Evolutionary conservation across 2,888 invertebrate genomes (phyloP), one percentile per base, ranked within the genome.

Genomic region (Augochlorella aurata): DNA sequence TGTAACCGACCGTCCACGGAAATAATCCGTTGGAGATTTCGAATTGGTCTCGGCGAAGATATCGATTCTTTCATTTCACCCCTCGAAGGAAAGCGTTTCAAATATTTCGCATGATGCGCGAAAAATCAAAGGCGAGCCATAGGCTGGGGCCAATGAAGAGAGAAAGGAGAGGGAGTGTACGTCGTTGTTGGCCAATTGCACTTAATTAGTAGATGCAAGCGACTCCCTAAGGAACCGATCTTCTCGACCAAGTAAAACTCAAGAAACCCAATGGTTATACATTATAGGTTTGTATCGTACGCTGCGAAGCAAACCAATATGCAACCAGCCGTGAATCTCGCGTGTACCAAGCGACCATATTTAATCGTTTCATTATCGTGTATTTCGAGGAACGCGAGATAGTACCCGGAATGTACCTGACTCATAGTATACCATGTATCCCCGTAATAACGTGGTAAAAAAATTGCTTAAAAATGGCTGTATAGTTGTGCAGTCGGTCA

Each of bases 111-210:
- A 61, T 24, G 67, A 29, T 24, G 29, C 38, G 66, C 44, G 49
- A 63, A 47, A 74, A 68, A 69, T 63, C 58, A n/a, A 69, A 14
- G 75, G 50, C 52, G 45, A 79, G 72, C 21, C 79, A 45, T 72
- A 71, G 78, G 78, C 80, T 81, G 75, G 71, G 85, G 54, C 76
- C 69, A 76, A 77, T 44, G 18, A n/a, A 18, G 12, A 44, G 44
- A 75, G 44, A 50, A 50, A 61, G 49, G 49, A 82, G 83, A 78
- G 63, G 38, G 38, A 65, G 63, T 85, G 58, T 29, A 24, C 12
- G 24, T 58, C 90, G 88, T 91, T 89, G 88, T 89, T 89, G 90
- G 88, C 90, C 91, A 92, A 93, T 92, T 91, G 89, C 82, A 83
- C 82, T 92, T 91, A 92, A 93, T 93, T 93, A 91, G 84, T 88